A percentile compares a stretch with the other conserved stretches of the same genome.
phyloP scores from a whole-genome alignment of 2,113 vertebrate species.

The Nothocercus julius region DNA sequence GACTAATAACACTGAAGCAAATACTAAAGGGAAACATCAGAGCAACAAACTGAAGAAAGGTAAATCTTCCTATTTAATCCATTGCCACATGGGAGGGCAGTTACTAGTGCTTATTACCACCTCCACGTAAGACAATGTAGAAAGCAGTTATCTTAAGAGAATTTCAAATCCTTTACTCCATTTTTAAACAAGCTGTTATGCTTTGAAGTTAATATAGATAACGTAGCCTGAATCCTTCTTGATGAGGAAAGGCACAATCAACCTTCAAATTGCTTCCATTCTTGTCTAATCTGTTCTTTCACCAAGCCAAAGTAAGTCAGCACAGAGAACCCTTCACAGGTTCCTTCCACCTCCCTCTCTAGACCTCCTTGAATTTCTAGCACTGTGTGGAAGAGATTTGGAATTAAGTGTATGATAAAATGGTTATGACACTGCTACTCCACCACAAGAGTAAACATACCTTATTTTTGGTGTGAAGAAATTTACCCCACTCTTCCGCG shows the following conservation, averaged over 20 bases:
- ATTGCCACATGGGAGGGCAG: neutral
- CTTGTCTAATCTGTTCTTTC: neutral
- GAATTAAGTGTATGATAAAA: neutral
- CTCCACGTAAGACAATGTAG: neutral
- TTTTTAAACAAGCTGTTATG: neutral
- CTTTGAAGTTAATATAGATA: neutral
- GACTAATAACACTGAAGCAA: neutral
- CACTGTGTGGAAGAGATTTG: neutral
- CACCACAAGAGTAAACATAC: constrained; percentile 69
- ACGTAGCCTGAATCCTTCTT: neutral
- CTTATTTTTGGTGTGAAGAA: constrained; percentile 99
- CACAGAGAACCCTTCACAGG: neutral
- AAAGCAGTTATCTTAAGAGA: neutral
- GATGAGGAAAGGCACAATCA: neutral
- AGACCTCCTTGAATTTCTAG: neutral
- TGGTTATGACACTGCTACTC: neutral
- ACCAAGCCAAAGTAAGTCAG: neutral
- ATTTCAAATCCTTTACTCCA: neutral
- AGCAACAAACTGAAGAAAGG: neutral
- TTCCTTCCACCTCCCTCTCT: neutral
- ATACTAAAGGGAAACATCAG: neutral
- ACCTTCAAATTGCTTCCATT: neutral
- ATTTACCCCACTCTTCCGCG: constrained; percentile 98
- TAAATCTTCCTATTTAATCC: neutral
- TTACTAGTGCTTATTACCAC: neutral